Evolutionary conservation across 1,140 invertebrate genomes (phyloP).

Genomic region (Papilio polyxenes): DNA sequence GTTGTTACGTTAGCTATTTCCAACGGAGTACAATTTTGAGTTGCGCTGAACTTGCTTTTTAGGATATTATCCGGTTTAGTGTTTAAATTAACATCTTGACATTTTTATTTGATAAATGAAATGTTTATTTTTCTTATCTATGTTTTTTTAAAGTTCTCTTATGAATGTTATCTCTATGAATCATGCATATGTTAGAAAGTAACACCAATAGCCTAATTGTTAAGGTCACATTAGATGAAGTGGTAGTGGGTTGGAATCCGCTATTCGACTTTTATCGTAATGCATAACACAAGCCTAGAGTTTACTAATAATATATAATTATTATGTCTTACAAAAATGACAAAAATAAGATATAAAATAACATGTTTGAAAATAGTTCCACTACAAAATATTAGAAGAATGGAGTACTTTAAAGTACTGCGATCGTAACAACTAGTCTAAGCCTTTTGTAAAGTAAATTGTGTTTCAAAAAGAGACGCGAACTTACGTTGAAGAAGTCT

Average conservation of each 20-base stretch:
- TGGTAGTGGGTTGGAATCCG: too few relatives aligned
- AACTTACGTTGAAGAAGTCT: neutral
- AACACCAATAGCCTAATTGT: too few relatives aligned
- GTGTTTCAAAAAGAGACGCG: neutral
- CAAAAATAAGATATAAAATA: neutral
- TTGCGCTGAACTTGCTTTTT: constrained; percentile 17
- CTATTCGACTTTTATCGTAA: too few relatives aligned
- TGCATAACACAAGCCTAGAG: too few relatives aligned
- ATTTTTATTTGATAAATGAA: neutral
- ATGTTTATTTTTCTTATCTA: neutral
- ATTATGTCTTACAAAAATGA: neutral
- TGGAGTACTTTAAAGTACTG: neutral
- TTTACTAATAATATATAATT: too few relatives aligned
- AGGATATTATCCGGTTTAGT: neutral
- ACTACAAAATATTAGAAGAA: neutral
- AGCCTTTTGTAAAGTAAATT: constrained; percentile 17
- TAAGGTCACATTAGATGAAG: too few relatives aligned
- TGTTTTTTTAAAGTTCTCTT: neutral
- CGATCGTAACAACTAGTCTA: neutral
- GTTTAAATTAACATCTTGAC: neutral
- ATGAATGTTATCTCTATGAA: too few relatives aligned
- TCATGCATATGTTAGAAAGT: too few relatives aligned
- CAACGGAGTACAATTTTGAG: neutral
- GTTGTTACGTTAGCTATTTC: neutral
- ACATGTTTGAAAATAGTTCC: neutral